phyloP scores from a whole-genome alignment of 2,113 vertebrate genomes.

The Petromus typicus region DNA sequence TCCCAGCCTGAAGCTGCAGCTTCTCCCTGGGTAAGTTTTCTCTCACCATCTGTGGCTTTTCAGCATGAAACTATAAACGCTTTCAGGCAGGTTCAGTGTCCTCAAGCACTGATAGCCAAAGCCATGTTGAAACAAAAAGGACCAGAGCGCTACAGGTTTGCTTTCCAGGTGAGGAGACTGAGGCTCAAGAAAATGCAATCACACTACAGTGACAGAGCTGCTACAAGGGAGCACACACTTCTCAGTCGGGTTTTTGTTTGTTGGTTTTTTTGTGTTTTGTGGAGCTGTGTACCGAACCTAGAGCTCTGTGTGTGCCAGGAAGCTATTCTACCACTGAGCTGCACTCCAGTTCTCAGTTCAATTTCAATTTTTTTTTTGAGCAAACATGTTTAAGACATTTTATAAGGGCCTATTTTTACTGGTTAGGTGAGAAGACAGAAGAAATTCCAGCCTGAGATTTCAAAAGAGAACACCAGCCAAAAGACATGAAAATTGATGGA shows the following conservation, averaged over 20 bases:
- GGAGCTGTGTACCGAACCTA: neutral
- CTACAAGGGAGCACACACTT: rapidly evolving
- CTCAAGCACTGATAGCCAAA: neutral
- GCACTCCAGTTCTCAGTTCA: neutral
- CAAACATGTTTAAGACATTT: neutral
- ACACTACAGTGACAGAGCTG: rapidly evolving
- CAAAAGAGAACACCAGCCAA: neutral
- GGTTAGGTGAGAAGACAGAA: neutral
- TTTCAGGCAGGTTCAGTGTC: neutral
- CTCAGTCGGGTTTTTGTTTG: neutral
- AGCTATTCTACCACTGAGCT: neutral
- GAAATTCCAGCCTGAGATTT: neutral
- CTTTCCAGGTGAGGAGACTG: neutral
- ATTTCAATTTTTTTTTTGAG: neutral
- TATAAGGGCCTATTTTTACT: neutral
- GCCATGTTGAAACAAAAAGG: neutral
- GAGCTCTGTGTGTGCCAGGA: neutral
- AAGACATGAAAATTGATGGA: neutral
- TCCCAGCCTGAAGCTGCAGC: neutral
- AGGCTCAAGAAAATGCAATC: neutral
- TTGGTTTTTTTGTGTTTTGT: neutral
- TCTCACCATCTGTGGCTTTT: neutral
- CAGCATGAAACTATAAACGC: neutral
- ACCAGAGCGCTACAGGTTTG: neutral
- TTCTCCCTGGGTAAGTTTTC: neutral